Evolutionary conservation across 1,140 invertebrate genomes (phyloP).

Genomic region (Drosophila arizonae): DNA sequence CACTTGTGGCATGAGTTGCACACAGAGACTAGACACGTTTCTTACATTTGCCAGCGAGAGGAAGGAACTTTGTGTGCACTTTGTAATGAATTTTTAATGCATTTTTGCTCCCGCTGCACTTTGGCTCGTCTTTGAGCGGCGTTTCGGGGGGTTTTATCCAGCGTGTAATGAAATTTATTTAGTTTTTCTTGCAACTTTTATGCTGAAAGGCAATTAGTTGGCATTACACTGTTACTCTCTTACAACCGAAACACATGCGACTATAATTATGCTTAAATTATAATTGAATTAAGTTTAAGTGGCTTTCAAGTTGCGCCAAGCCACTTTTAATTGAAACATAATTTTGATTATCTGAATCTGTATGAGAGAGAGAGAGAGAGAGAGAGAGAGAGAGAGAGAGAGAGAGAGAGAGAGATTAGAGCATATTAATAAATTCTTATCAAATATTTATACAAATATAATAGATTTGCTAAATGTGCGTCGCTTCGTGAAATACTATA

Average conservation of each 20-base stretch:
- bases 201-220: slow-evolving; percentile 55
- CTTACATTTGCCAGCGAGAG: slow-evolving; percentile 39
- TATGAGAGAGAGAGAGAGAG: neutral
- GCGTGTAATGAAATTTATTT: slow-evolving; percentile 59
- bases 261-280: slow-evolving; percentile 57
- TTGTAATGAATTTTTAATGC: slow-evolving; percentile 76
- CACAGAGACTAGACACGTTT: slow-evolving; percentile 50
- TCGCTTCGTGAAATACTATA: no score
- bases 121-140: slow-evolving; percentile 8
- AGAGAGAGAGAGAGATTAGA: neutral
- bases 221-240: slow-evolving; percentile 36
- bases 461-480: no score
- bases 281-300: slow-evolving; percentile 74
- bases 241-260: slow-evolving; percentile 19
- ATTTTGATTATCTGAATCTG: neutral
- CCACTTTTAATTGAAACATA: slow-evolving; percentile 48
- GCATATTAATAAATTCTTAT: no score
- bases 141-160: slow-evolving; percentile 1
- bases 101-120: slow-evolving; percentile 45
- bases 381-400: no score
- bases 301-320: slow-evolving; percentile 48
- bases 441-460: no score
- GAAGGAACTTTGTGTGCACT: slow-evolving; percentile 38
- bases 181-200: slow-evolving; percentile 24
- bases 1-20: slow-evolving; percentile 1